These are phyloP conservation scores for Platysternon megacephalum DNA, from an alignment of 2,113 vertebrate genomes.

Conservation along the genomic window DNA sequence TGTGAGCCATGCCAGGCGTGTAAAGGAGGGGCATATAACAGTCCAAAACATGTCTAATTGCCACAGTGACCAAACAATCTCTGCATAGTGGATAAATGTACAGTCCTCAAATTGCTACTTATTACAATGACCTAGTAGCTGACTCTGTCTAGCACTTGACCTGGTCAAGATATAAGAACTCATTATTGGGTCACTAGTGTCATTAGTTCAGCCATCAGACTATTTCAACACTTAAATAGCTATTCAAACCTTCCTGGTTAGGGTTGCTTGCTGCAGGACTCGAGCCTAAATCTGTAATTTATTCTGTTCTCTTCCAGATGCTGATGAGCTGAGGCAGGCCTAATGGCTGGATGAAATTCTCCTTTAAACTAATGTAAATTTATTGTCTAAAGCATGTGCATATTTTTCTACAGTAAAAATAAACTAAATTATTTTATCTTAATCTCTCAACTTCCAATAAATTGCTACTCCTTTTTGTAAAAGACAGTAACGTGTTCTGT, in stretches of 20 bases:
- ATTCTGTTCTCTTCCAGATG: conserved; percentile 48
- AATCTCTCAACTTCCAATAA: not conserved
- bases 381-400: not conserved
- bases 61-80: not conserved
- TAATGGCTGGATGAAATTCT: conserved; percentile 4
- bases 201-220: not conserved
- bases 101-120: not conserved
- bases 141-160: not conserved
- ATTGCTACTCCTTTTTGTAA: too few relatives aligned
- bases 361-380: not conserved
- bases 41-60: not conserved
- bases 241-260: not conserved
- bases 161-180: not conserved
- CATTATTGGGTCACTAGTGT: not conserved
- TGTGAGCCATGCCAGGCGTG: not conserved
- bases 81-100: not conserved
- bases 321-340: conserved; percentile 23
- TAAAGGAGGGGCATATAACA: not conserved
- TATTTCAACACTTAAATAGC: not conserved
- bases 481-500: not conserved
- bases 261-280: not conserved
- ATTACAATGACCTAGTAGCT: not conserved
- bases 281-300: not conserved
- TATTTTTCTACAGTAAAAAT: not conserved
- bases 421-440: conserved; percentile 27